A percentile compares a stretch with the other conserved stretches of the same genome.
These are phyloP conservation scores for Chamaedrilus cognettii DNA, from an alignment of 2,888 invertebrate genomes.

Conservation along the genomic window DNA sequence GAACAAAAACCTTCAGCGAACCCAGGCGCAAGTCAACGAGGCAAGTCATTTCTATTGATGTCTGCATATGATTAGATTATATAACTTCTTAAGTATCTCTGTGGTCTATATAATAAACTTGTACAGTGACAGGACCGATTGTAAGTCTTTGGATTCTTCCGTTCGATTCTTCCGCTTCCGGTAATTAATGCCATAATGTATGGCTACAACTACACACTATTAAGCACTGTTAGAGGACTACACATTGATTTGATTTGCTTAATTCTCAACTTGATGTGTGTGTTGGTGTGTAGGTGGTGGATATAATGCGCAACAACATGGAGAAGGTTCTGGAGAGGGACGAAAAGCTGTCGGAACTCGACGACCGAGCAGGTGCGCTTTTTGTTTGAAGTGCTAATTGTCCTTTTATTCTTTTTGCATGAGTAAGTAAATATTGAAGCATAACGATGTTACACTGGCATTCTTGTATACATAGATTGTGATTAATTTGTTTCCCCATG, in stretches of 20 bases:
- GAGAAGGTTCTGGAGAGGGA: conserved; percentile 28
- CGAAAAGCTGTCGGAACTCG: conserved; percentile 25
- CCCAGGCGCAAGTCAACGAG: not conserved
- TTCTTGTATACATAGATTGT: too few relatives aligned
- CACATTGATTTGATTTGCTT: not conserved
- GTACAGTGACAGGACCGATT: too few relatives aligned
- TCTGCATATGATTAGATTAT: too few relatives aligned
- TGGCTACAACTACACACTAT: too few relatives aligned
- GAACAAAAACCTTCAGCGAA: not conserved
- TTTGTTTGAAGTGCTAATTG: not conserved
- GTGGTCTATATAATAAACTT: too few relatives aligned
- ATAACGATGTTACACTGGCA: too few relatives aligned
- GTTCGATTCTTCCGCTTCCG: too few relatives aligned
- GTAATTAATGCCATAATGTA: too few relatives aligned
- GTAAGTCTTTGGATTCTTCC: too few relatives aligned
- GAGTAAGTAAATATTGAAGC: too few relatives aligned
- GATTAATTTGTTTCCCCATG: too few relatives aligned
- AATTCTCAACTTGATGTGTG: not conserved
- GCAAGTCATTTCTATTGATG: not conserved
- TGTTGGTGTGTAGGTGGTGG: conserved; percentile 19
- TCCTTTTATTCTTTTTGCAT: not conserved
- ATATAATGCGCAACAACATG: conserved; percentile 25
- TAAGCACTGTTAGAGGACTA: not conserved
- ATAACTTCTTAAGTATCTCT: too few relatives aligned
- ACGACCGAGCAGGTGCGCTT: conserved; percentile 21